These are phyloP conservation scores for Astyanax mexicanus DNA, from an alignment of 2,797 vertebrate genomes.

Conservation along the genomic window DNA sequence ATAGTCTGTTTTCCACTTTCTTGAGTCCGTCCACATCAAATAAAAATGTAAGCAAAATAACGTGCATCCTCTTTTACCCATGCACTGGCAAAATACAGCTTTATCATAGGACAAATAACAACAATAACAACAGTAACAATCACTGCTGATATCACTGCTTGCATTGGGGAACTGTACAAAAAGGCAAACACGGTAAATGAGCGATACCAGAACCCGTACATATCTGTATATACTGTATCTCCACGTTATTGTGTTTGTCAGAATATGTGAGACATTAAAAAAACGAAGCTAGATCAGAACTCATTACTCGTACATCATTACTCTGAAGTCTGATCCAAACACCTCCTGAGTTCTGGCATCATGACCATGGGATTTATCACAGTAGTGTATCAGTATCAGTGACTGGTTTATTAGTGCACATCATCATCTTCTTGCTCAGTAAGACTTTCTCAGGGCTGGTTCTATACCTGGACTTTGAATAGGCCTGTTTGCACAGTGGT, in stretches of 20 bases:
- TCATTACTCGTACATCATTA: neutral
- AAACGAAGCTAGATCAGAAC: neutral
- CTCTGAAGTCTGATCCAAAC: neutral
- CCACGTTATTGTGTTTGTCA: neutral
- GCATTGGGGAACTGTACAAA: slow-evolving; percentile 34
- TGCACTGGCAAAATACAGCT: slow-evolving; percentile 11
- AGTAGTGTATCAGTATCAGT: slow-evolving; percentile 50
- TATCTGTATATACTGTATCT: neutral
- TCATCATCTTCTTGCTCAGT: slow-evolving; percentile 14
- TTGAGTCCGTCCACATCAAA: neutral
- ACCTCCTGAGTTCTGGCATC: neutral
- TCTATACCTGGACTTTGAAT: neutral
- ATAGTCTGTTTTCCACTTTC: neutral
- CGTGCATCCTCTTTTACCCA: slow-evolving; percentile 12
- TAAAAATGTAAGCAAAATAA: neutral
- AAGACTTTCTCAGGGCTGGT: slow-evolving; percentile 5
- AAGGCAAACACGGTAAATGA: slow-evolving; percentile 28
- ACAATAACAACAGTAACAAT: slow-evolving; percentile 15
- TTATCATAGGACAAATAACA: neutral
- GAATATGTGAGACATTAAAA: neutral
- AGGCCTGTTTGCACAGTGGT: neutral
- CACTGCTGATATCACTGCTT: neutral
- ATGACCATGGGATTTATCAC: slow-evolving; percentile 33
- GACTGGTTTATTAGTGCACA: slow-evolving; percentile 34
- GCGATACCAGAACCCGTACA: neutral